Evolutionary conservation across 2,113 vertebrate species (phyloP).

Genomic region (Fulmarus glacialis): DNA sequence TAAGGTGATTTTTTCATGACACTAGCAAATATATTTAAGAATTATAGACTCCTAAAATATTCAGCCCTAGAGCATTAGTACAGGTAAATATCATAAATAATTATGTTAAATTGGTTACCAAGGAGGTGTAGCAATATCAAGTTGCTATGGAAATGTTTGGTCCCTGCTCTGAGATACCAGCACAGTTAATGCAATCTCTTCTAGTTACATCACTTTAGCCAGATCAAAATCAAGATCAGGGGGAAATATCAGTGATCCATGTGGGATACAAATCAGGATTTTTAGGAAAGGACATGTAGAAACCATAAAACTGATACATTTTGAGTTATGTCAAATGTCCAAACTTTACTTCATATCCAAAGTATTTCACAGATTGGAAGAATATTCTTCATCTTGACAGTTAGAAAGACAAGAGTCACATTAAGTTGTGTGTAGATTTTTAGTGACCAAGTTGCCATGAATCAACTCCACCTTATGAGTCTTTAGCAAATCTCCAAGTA

Average conservation of each 20-base stretch:
- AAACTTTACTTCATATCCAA: not conserved
- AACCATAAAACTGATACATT: not conserved
- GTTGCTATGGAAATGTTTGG: conserved; percentile 61
- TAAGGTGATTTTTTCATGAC: conserved; percentile 29
- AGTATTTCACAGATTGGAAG: not conserved
- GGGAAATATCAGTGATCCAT: not conserved
- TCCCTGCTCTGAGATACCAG: not conserved
- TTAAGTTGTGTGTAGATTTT: not conserved
- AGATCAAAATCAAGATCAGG: not conserved
- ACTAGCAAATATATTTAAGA: not conserved
- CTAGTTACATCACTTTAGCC: not conserved
- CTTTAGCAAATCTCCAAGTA: not conserved
- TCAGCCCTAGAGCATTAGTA: conserved; percentile 27
- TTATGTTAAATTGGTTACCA: conserved; percentile 56
- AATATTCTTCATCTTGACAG: not conserved
- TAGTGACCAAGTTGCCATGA: not conserved
- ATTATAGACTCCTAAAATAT: conserved; percentile 2
- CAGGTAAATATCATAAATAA: conserved; percentile 53
- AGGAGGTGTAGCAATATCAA: conserved; percentile 13
- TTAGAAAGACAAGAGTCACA: not conserved
- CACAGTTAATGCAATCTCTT: not conserved
- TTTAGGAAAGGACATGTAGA: not conserved
- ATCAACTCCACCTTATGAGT: not conserved
- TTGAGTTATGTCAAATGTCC: not conserved
- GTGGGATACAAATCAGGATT: not conserved